Conservation (phyloP, 2,888 invertebrate genomes). For the Salticus scenicus region DNA sequence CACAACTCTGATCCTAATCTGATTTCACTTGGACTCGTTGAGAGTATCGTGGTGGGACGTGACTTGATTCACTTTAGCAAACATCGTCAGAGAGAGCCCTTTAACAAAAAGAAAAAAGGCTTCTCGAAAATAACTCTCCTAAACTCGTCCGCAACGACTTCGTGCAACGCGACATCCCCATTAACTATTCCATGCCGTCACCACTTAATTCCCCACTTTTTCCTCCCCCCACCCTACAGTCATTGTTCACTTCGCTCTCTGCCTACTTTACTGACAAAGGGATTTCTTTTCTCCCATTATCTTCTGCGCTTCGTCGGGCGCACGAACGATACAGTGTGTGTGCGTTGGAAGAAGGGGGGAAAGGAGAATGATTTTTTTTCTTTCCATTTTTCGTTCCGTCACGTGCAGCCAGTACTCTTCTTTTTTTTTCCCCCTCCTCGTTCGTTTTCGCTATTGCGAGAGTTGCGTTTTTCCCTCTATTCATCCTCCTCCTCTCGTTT, state of each 20-base stretch:
- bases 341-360: not conserved
- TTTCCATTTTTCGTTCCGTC: constrained; percentile 17
- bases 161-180: constrained; percentile 19
- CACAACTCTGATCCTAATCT: too few species aligned
- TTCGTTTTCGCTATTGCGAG: constrained; percentile 8
- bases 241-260: constrained; percentile 47
- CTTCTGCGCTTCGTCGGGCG: constrained; percentile 18
- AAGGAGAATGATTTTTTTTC: not conserved
- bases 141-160: not conserved
- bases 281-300: constrained; percentile 35
- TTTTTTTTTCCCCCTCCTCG: constrained; percentile 12
- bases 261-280: constrained; percentile 46
- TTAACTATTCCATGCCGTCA: constrained; percentile 45
- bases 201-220: constrained; percentile 26
- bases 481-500: not conserved
- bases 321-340: constrained; percentile 16
- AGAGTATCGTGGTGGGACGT: not conserved
- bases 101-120: not conserved
- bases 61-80: not conserved
- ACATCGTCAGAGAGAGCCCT: not conserved
- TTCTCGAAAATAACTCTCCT: not conserved
- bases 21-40: too few species aligned
- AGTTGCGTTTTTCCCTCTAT: constrained; percentile 13
- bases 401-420: constrained; percentile 10
- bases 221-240: constrained; percentile 3